Evolutionary conservation across 1,140 invertebrate genomes (phyloP).

Genomic region (Aleiodes sp.): DNA sequence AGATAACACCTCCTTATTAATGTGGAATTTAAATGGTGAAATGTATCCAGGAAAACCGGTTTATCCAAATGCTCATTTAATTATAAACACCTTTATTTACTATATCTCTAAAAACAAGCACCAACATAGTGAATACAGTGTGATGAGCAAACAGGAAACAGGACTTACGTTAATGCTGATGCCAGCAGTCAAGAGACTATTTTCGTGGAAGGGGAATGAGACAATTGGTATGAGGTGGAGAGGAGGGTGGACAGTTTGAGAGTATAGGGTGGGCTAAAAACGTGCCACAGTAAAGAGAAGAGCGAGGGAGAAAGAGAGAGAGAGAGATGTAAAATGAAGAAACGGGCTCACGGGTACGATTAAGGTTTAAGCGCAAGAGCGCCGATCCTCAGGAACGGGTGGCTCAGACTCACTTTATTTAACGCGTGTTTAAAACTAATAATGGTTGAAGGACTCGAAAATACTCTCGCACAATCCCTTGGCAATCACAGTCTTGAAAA

Average conservation of each 20-base stretch:
- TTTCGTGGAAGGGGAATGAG: conserved; percentile 1
- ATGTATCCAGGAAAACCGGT: neutral
- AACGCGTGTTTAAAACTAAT: conserved; percentile 66
- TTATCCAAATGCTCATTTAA: neutral
- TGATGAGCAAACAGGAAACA: neutral
- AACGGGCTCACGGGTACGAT: neutral
- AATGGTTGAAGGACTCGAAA: conserved; percentile 43
- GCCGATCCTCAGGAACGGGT: neutral
- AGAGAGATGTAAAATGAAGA: neutral
- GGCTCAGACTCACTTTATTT: conserved; percentile 59
- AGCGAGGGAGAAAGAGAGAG: neutral
- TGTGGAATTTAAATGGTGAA: neutral
- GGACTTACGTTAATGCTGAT: neutral
- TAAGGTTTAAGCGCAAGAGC: neutral
- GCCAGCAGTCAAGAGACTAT: neutral
- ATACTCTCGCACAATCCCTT: neutral
- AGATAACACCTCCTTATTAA: too few relatives aligned
- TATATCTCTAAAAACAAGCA: neutral
- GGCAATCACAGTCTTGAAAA: neutral
- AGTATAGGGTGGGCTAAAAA: neutral
- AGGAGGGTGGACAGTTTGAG: neutral
- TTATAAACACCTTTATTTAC: neutral
- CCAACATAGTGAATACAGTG: neutral
- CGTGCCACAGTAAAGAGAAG: too few relatives aligned
- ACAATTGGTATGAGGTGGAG: neutral